These are phyloP conservation scores for Rhyacichthys aspro DNA, from an alignment of 2,797 vertebrate genomes.

Conservation along the genomic window DNA sequence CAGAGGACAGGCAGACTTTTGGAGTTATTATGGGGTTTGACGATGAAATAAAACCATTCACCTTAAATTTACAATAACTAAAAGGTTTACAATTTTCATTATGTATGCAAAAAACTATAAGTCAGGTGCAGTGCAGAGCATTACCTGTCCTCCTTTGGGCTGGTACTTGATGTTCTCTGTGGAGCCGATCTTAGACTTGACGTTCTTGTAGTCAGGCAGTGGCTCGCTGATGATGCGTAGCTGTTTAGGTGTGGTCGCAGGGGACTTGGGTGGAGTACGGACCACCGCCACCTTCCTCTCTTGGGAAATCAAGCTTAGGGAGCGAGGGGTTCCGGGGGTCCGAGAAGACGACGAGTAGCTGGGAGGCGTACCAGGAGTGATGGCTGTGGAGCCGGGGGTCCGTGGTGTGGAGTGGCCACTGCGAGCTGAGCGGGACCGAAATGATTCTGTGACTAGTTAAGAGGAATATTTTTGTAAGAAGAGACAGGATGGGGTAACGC, in stretches of 20 bases:
- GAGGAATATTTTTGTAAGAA: background rate
- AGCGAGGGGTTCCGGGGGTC: constrained; percentile 92
- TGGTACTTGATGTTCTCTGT: constrained; percentile 98
- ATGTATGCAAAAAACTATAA: no score
- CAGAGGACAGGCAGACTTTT: constrained; percentile 33
- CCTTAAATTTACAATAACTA: no score
- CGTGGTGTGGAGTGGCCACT: constrained; percentile 96
- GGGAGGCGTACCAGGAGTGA: constrained; percentile 95
- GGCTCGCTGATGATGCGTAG: constrained; percentile 95
- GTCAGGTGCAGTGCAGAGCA: background rate
- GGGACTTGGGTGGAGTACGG: constrained; percentile 97
- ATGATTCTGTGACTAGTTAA: constrained; percentile 84
- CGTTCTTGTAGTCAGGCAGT: constrained; percentile 94
- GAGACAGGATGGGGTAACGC: background rate
- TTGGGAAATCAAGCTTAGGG: constrained; percentile 91
- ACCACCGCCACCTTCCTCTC: constrained; percentile 95
- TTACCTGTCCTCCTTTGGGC: constrained; percentile 97
- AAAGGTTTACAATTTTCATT: no score
- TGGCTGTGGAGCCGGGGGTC: constrained; percentile 92
- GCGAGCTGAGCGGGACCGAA: constrained; percentile 92
- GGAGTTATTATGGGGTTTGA: no score
- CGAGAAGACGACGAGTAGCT: constrained; percentile 94
- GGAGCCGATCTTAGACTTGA: constrained; percentile 97
- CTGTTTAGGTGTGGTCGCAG: constrained; percentile 93
- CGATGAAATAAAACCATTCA: background rate